Base-by-base conservation (phyloP, 2,888 invertebrate genomes). In the Scaptomyza flava region DNA sequence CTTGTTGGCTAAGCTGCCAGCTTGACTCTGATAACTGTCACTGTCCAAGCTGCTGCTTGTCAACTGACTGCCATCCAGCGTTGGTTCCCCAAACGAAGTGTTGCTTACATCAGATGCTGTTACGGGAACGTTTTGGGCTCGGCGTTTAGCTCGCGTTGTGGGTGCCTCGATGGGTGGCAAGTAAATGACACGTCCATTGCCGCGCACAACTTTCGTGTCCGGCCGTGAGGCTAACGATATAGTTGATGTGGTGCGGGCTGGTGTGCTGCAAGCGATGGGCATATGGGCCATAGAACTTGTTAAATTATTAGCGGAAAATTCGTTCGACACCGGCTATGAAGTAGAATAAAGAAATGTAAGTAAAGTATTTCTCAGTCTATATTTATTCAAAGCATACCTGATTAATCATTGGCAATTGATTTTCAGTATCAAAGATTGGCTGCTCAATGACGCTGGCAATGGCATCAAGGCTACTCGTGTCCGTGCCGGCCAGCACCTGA, bases 111-210 rank as follows among this genome's bases (percentile, higher is more conserved):
- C 70, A 6, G 69, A 67, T 79, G 77, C 34, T 1, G 60, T 50
- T 0, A 6, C 41, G 8, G 91, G 86, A 30, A 88, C 84, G 38
- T 80, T 81, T 70, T 94, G 93, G 64, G 93, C 94, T 71, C 94
- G 93, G 12, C 94, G 92, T 88, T 96, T 95, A 20, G 96, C 95
- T 43, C 96, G 93, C 0, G 96, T 96, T 2, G 96, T 95, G 8
- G 96, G 96, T 23, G 96, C 95, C 91, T 96, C 96, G 58, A 96
- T 96, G 0, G 96, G 96, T 12, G 96, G 96, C 69, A 96, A 92
- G 0, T 95, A 95, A 54, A 96, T 95, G 41, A 96, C 94, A 34
- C 96, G 93, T 1, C 96, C 96, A 89, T 96, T 96, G 20, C 94
- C 93, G 20, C 96, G 93, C 9, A 96, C 93, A 72, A 96, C 95